Conservation (phyloP, 2,797 vertebrate species). For the Phrynocephalus vlangalii region DNA sequence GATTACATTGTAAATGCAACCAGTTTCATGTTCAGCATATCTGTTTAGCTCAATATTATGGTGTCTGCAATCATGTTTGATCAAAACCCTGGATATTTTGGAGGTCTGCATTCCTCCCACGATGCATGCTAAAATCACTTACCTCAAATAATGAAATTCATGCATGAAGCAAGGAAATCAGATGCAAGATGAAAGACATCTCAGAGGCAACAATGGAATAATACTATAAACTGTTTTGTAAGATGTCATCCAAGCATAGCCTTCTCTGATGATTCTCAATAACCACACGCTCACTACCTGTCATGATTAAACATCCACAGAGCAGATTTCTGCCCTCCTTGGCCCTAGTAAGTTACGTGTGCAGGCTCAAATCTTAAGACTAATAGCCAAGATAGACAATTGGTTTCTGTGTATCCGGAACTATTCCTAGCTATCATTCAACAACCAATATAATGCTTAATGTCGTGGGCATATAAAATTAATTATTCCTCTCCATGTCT, state of each 20-base stretch:
- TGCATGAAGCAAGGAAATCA: conserved; percentile 30
- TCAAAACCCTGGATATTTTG: conserved; percentile 32
- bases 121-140: conserved; percentile 33
- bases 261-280: conserved; percentile 21
- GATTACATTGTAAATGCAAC: conserved; percentile 50
- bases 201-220: conserved; percentile 23
- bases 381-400: conserved; percentile 17
- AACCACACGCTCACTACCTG: conserved; percentile 15
- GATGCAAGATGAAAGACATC: conserved; percentile 12
- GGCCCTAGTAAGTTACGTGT: neutral
- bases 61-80: conserved; percentile 7
- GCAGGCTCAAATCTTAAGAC: neutral
- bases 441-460: neutral
- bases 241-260: conserved; percentile 23
- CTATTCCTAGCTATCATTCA: neutral
- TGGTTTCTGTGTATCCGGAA: neutral
- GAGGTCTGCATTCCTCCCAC: conserved; percentile 4
- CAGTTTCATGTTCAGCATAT: conserved; percentile 47
- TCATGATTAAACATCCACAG: conserved; percentile 21
- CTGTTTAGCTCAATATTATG: conserved; percentile 34
- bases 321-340: neutral
- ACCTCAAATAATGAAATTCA: conserved; percentile 51
- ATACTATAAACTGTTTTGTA: conserved; percentile 9
- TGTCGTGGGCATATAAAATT: neutral
- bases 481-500: neutral